Percentiles rank a stretch among this genome's conserved stretches.
Conservation (phyloP, 2,888 invertebrate genomes). For the Agrochola lota region DNA sequence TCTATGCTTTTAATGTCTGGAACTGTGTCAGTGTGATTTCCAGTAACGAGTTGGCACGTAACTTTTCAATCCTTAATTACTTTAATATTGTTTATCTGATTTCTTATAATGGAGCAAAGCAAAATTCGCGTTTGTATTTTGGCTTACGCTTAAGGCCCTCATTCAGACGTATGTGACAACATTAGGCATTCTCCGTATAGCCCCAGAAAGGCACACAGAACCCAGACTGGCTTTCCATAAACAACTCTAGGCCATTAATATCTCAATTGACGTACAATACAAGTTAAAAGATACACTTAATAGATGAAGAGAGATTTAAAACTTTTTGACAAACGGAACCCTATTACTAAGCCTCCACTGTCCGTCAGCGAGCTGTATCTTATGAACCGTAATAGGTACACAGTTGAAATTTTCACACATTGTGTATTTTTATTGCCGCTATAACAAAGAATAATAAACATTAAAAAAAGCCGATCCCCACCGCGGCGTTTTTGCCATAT, state of each 20-base stretch:
- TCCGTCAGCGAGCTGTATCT: too few relatives aligned
- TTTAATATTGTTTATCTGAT: neutral
- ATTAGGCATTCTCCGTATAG: neutral
- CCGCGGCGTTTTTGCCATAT: too few relatives aligned
- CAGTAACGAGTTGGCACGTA: neutral
- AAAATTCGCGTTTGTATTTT: neutral
- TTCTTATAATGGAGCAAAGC: neutral
- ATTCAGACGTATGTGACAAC: neutral
- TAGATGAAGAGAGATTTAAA: neutral
- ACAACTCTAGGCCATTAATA: neutral
- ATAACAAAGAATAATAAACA: too few relatives aligned
- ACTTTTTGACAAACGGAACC: too few relatives aligned
- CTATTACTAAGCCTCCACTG: too few relatives aligned
- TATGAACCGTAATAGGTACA: too few relatives aligned
- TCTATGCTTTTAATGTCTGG: slow-evolving; percentile 46
- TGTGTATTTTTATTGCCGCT: too few relatives aligned
- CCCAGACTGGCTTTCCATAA: neutral
- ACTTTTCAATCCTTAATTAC: neutral
- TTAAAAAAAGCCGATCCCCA: too few relatives aligned
- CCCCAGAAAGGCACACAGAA: neutral
- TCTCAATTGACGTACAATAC: neutral
- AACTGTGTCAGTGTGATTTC: slow-evolving; percentile 19
- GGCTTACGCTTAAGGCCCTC: too few relatives aligned
- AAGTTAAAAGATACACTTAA: neutral
- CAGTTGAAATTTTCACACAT: too few relatives aligned